Percentiles rank a stretch among this genome's conserved stretches.
phyloP scores from a whole-genome alignment of 2,797 vertebrate species.

The Premnoplex brunnescens region DNA sequence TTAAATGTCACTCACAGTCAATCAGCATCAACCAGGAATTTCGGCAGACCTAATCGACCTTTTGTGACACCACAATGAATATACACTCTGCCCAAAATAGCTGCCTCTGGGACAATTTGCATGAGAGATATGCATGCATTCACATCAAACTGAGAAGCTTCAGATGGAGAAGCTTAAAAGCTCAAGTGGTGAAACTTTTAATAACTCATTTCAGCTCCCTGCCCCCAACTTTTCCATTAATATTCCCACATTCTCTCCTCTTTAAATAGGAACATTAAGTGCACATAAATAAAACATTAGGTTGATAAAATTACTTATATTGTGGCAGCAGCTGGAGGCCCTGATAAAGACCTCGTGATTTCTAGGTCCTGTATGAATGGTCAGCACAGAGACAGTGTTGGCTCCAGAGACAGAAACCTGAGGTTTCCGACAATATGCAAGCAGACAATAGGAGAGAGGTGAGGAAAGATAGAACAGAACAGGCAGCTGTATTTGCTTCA shows the following conservation, averaged over 20 bases:
- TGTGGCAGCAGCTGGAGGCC: slow-evolving; percentile 44
- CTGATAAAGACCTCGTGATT: slow-evolving; percentile 48
- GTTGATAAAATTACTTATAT: slow-evolving; percentile 55
- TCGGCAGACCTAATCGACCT: slow-evolving; percentile 43
- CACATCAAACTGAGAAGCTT: slow-evolving; percentile 50
- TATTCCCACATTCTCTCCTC: slow-evolving; percentile 39
- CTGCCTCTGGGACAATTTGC: slow-evolving; percentile 61
- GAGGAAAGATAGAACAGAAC: background rate
- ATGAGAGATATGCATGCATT: slow-evolving; percentile 46
- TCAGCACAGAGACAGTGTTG: background rate
- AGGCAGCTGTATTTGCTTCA: background rate
- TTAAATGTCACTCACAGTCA: slow-evolving; percentile 46
- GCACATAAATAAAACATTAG: slow-evolving; percentile 68
- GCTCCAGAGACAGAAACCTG: background rate
- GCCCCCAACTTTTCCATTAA: slow-evolving; percentile 44
- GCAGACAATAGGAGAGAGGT: background rate
- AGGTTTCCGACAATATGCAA: background rate
- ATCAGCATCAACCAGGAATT: slow-evolving; percentile 55
- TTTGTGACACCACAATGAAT: slow-evolving; percentile 61
- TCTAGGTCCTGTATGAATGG: background rate
- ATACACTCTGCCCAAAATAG: slow-evolving; percentile 49
- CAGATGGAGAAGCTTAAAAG: slow-evolving; percentile 63
- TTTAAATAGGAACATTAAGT: slow-evolving; percentile 52
- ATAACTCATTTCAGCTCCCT: slow-evolving; percentile 42
- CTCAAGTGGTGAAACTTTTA: slow-evolving; percentile 60